Evolutionary conservation across 2,797 vertebrate genomes (phyloP), one percentile per base, ranked within the genome.

Genomic region (Ceryle rudis): DNA sequence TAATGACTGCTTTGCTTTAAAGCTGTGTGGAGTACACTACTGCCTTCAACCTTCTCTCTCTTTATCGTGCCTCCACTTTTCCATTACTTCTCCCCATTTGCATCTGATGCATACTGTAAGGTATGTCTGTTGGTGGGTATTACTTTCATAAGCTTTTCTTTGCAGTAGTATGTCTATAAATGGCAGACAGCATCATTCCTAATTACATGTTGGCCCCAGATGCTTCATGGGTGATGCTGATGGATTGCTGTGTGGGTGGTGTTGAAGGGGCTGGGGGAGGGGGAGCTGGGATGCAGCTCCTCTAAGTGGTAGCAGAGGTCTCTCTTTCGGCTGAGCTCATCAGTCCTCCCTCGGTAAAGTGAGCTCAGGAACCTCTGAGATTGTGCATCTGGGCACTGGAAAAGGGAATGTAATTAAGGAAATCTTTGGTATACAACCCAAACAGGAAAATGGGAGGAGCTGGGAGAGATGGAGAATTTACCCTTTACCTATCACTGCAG

Each of bases 201-300:
- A 92, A 92, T 95, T 90, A 87, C 95, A 95, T 31, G 81, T 96
- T 97, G 95, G 91, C 96, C 94, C 96, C 96, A 97, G 95, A 97
- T 97, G 95, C 95, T 93, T 57, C 55, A 35, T 60, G 93, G 96
- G 74, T 86, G 93, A 96, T 95, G 93, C 94, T 97, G 94, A 95
- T 90, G 95, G 93, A 95, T 96, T 94, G 90, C 95, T 90, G 83
- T 93, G 96, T 94, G 95, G 93, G 95, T 96, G 95, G 96, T 69
- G 95, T 26, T 86, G 96, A 89, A 78, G 82, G 91, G 33, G 26
- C 51, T 87, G 94, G 89, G 94, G 93, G 90, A 90, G 89, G 91
- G 93, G 85, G 80, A 86, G 75, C 73, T 2, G 67, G 64, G 86
- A 65, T 66, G 78, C 83, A 26, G 83, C 81, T 94, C 67, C 49